phyloP scores from a whole-genome alignment of 2,113 vertebrate genomes.

The Passer domesticus region DNA sequence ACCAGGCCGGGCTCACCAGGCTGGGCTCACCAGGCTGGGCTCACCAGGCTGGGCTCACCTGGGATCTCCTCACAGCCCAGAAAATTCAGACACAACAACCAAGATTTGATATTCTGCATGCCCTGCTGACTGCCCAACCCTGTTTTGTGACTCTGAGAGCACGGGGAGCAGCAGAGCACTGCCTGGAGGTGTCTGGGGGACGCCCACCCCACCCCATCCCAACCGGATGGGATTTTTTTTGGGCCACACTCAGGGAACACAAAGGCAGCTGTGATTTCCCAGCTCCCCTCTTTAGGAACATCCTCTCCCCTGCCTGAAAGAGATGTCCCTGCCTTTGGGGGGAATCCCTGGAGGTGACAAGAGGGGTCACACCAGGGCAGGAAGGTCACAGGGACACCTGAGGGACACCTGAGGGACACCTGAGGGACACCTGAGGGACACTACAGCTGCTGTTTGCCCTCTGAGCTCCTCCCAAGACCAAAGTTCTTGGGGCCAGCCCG shows the following conservation, averaged over 20 bases:
- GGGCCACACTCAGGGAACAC: too few relatives aligned
- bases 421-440: background rate
- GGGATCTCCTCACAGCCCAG: accelerated
- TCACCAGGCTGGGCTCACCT: background rate
- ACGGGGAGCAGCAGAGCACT: accelerated
- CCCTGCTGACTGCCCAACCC: too few relatives aligned
- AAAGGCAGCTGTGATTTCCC: background rate
- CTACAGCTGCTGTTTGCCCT: background rate
- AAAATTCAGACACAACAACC: too few relatives aligned
- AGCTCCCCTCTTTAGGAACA: background rate
- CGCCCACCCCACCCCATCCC: background rate
- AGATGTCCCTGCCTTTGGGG: background rate
- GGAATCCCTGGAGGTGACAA: background rate
- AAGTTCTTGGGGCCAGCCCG: background rate
- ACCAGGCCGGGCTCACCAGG: background rate
- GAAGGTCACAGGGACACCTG: background rate
- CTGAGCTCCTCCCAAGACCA: background rate
- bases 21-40: background rate
- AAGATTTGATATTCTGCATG: accelerated
- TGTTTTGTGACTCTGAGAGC: background rate
- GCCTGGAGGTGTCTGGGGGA: background rate
- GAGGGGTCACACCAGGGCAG: background rate
- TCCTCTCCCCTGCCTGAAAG: background rate
- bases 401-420: too few relatives aligned
- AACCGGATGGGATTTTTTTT: background rate